Conservation (phyloP, 2,888 invertebrate genomes). For the Zhengitettix transpicula region DNA sequence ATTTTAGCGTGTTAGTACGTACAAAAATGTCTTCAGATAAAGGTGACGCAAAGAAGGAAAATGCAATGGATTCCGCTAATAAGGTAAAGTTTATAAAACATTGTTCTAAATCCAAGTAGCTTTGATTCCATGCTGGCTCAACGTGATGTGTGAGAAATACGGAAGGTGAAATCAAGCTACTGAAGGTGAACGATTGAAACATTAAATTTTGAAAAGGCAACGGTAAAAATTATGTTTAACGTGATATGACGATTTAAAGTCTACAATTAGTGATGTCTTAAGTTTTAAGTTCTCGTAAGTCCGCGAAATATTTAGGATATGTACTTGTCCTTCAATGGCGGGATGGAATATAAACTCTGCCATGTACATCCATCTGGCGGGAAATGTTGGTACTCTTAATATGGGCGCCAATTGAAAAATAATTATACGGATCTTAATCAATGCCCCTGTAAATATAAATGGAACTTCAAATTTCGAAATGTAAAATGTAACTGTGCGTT, state of each 20-base stretch:
- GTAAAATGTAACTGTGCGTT: too few relatives aligned
- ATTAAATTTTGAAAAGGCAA: too few relatives aligned
- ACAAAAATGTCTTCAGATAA: slow-evolving; percentile 26
- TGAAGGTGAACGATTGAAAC: too few relatives aligned
- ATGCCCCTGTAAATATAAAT: too few relatives aligned
- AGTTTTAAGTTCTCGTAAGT: too few relatives aligned
- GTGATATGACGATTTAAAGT: too few relatives aligned
- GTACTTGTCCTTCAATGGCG: slow-evolving; percentile 24
- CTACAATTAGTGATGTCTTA: too few relatives aligned
- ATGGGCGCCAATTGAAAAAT: slow-evolving; percentile 10
- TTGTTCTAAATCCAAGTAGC: slow-evolving; percentile 4
- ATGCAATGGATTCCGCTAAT: slow-evolving; percentile 25
- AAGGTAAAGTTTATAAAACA: slow-evolving; percentile 21
- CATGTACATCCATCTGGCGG: slow-evolving; percentile 15
- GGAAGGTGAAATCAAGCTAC: slow-evolving; percentile 6
- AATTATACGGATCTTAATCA: neutral
- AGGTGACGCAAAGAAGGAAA: slow-evolving; percentile 26
- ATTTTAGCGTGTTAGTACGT: slow-evolving; percentile 22
- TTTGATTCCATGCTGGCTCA: slow-evolving; percentile 13
- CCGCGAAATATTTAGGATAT: too few relatives aligned
- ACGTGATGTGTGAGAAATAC: slow-evolving; percentile 14
- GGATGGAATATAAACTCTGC: slow-evolving; percentile 9
- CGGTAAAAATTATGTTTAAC: too few relatives aligned
- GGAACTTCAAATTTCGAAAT: too few relatives aligned
- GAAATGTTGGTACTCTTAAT: slow-evolving; percentile 11